phyloP scores from a whole-genome alignment of 2,888 invertebrate genomes.

The Rotaria macrura region DNA sequence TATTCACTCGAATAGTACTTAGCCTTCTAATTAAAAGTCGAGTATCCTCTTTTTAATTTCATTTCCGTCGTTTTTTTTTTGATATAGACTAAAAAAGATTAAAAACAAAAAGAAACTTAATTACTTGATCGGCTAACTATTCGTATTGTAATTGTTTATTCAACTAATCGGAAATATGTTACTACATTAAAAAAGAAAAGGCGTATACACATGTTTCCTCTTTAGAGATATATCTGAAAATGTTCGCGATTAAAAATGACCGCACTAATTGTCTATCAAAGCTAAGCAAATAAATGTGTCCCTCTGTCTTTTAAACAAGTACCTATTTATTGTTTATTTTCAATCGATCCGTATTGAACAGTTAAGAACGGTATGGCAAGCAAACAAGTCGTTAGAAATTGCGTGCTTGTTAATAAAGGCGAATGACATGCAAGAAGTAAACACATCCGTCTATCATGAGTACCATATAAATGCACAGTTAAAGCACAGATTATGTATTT shows the following conservation, averaged over 20 bases:
- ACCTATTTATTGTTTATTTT: constrained; percentile 6
- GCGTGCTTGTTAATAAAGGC: neutral
- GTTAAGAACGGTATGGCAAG: neutral
- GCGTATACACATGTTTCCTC: neutral
- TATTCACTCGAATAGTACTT: neutral
- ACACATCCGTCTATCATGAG: neutral
- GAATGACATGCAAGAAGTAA: neutral
- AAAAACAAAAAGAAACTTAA: too few species aligned
- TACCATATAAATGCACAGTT: neutral
- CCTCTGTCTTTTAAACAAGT: neutral
- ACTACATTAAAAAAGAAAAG: neutral
- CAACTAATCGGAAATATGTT: neutral
- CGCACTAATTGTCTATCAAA: neutral
- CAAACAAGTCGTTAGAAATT: neutral
- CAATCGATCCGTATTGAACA: neutral
- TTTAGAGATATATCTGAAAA: neutral
- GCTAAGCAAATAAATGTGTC: neutral
- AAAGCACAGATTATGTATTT: neutral
- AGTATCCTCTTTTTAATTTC: neutral
- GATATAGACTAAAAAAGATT: too few species aligned
- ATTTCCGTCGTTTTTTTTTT: neutral
- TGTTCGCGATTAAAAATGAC: neutral
- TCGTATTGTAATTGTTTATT: neutral
- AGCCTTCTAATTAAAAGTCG: neutral
- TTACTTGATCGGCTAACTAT: neutral